These are phyloP conservation scores for Myanophis thanlyinensis DNA, from an alignment of 2,113 vertebrate species.

Conservation along the genomic window DNA sequence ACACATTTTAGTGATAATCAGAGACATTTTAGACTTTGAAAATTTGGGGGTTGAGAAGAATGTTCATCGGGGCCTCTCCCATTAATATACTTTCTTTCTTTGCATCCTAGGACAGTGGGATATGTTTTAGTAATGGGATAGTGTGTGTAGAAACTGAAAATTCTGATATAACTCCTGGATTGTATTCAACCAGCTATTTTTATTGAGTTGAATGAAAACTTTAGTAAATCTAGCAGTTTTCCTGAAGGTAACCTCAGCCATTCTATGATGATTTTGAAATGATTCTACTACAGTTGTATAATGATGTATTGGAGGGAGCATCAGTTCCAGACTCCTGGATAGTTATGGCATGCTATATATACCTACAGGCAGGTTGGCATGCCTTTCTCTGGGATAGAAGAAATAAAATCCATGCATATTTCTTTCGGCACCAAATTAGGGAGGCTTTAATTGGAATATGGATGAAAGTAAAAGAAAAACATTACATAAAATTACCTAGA, in stretches of 20 bases:
- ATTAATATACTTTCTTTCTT: neutral
- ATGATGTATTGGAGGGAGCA: too few species aligned
- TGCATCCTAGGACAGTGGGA: neutral
- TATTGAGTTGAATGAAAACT: neutral
- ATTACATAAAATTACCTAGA: too few species aligned
- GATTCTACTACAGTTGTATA: too few species aligned
- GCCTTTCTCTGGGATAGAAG: too few species aligned
- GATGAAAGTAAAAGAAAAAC: too few species aligned
- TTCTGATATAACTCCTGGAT: neutral
- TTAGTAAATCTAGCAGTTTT: neutral
- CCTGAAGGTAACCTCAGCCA: neutral
- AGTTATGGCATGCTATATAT: too few species aligned
- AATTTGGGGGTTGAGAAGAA: neutral
- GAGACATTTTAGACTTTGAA: neutral
- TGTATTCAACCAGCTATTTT: neutral
- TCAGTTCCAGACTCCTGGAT: too few species aligned
- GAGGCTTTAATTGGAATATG: too few species aligned
- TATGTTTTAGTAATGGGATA: neutral
- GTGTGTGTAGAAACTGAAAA: neutral
- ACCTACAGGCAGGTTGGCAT: too few species aligned
- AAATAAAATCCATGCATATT: too few species aligned
- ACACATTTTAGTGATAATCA: neutral
- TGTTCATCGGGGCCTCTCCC: neutral
- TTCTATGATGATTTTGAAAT: too few species aligned
- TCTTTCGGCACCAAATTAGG: too few species aligned